Base-by-base conservation (phyloP, 2,888 invertebrate genomes). In the Drosophila rubida region DNA sequence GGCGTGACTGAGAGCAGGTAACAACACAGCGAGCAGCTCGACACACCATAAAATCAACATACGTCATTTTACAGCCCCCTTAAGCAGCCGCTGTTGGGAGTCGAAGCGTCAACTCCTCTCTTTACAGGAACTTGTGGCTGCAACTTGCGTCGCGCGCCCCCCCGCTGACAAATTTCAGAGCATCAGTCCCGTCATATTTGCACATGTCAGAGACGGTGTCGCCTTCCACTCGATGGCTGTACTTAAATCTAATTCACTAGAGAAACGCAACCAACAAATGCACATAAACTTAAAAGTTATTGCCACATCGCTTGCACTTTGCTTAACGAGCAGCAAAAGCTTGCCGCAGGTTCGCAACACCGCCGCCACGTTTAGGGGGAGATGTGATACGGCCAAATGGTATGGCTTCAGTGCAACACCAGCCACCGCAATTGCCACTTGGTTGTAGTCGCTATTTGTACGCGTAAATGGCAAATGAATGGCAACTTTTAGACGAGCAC, bases 21-120 rank as follows among this genome's bases (percentile, higher is more conserved):
- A n/a, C 14, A 32, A 32, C 27, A 25, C 19, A 7, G 16, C 45
- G 41, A 37, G 45, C 63, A 45, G 27, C 65, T 54, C 57, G 75
- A 67, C 61, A 80, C 48, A 67, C 54, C 75, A 81, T 81, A 88
- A 86, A 78, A 88, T 88, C 80, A 77, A 83, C 86, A 76, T 64
- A 78, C 63, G 54, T 62, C 87, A 79, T 76, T 87, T 85, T 73
- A 60, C 45, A 70, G 44, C 23, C 60, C 62, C 39, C 57, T 48
- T 41, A 37, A 16, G 41, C 35, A 42, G 53, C 42, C 32, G n/a
- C 32, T n/a, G n/a, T 32, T 32, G 48, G 41, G 39, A 19, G 42
- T 5, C 25, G 16, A 8, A 13, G 39, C 37, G 5, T 30, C 30
- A 7, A 37, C 45, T 19, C 9, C 13, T n/a, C 11, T n/a, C n/a